Conservation (phyloP, 2,113 vertebrate species). For the Pterocles burchelli region DNA sequence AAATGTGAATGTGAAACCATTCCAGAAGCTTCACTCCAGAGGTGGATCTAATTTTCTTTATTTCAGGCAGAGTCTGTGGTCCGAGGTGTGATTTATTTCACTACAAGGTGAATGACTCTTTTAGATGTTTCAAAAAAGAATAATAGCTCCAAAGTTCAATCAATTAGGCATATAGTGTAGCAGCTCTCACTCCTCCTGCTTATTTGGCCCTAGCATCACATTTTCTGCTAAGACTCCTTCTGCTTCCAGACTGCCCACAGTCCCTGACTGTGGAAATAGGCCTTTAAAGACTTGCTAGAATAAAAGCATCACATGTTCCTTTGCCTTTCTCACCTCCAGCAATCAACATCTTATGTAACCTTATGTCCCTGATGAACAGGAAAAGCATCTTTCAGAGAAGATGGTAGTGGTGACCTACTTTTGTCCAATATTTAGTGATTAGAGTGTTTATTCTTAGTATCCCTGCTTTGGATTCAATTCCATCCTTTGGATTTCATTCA, state of each 20-base stretch:
- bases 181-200: background rate
- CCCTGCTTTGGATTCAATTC: background rate
- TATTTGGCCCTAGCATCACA: background rate
- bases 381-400: background rate
- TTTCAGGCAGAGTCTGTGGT: background rate
- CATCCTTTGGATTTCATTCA: background rate
- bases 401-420: background rate
- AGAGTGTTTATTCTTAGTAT: background rate
- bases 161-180: background rate
- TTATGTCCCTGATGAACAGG: background rate
- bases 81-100: background rate
- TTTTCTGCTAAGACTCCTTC: background rate
- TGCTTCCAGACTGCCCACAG: background rate
- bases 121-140: background rate
- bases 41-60: background rate
- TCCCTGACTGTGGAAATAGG: background rate
- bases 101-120: background rate
- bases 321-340: background rate
- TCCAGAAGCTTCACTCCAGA: background rate
- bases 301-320: background rate
- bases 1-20: background rate
- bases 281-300: background rate
- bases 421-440: background rate
- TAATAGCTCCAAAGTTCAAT: background rate
- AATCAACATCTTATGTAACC: background rate